Evolutionary conservation across 2,113 vertebrate species (phyloP).

Genomic region (Melanerpes aurifrons): DNA sequence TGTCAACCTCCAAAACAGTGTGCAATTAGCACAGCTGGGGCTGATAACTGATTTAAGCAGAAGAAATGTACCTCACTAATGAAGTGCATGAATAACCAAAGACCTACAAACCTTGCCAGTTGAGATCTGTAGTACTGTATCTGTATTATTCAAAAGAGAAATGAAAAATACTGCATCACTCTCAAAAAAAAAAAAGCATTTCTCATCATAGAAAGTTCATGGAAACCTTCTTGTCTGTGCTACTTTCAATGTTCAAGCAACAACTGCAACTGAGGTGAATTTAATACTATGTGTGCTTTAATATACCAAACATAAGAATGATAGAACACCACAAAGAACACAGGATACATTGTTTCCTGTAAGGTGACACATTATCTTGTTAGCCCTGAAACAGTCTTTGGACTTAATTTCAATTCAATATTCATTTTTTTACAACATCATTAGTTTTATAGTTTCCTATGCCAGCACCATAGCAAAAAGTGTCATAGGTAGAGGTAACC

Average conservation of each 20-base stretch:
- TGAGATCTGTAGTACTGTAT: not conserved
- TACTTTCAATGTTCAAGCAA: not conserved
- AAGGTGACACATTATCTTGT: not conserved
- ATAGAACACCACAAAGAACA: not conserved
- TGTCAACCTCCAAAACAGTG: not conserved
- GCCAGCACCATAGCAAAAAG: not conserved
- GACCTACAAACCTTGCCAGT: not conserved
- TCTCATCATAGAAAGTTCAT: not conserved
- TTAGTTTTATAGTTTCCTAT: not conserved
- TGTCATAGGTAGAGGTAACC: not conserved
- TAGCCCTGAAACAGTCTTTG: not conserved
- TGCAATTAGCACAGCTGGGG: not conserved
- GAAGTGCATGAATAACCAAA: not conserved
- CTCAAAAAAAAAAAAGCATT: not conserved
- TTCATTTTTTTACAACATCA: not conserved
- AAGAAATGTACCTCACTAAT: not conserved
- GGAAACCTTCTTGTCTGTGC: not conserved
- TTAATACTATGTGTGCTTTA: not conserved
- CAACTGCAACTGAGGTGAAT: not conserved
- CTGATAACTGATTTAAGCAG: not conserved
- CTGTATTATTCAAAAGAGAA: not conserved
- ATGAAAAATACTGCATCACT: not conserved
- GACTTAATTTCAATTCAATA: not conserved
- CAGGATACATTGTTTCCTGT: not conserved
- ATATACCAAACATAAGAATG: not conserved